Evolutionary conservation across 1,140 invertebrate species (phyloP).

Genomic region (Leptinotarsa texana): DNA sequence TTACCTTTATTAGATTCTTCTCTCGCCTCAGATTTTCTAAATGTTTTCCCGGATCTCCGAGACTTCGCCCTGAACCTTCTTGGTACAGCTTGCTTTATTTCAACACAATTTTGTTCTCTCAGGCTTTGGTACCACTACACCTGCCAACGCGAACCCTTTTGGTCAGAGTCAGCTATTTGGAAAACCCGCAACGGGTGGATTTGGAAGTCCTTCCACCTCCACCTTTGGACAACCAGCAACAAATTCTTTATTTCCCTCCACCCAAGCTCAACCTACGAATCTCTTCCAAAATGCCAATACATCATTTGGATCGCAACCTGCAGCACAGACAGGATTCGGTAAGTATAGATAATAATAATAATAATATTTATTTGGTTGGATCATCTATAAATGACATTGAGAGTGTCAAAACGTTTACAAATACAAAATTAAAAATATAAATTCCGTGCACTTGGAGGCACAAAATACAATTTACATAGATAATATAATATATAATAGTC

Average conservation of each 20-base stretch:
- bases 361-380: conserved; percentile 10
- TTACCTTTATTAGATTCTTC: no score
- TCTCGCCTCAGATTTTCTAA: no score
- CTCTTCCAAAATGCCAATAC: conserved; percentile 33
- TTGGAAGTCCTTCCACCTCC: conserved; percentile 53
- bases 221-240: conserved; percentile 61
- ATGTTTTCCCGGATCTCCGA: no score
- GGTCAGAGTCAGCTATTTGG: conserved; percentile 44
- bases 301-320: conserved; percentile 31
- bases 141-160: conserved; percentile 40
- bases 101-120: neutral
- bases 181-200: conserved; percentile 36
- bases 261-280: conserved; percentile 22
- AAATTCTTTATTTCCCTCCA: conserved; percentile 33
- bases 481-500: no score
- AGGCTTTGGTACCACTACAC: conserved; percentile 41
- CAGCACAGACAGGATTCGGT: conserved; percentile 53
- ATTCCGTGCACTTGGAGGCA: no score
- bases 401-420: no score
- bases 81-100: no score
- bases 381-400: no score
- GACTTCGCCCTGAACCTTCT: no score
- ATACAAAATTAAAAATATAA: no score
- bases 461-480: no score
- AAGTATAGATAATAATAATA: conserved; percentile 26